Evolutionary conservation across 2,888 invertebrate species (phyloP).

Genomic region (Cyclophora albipunctata): DNA sequence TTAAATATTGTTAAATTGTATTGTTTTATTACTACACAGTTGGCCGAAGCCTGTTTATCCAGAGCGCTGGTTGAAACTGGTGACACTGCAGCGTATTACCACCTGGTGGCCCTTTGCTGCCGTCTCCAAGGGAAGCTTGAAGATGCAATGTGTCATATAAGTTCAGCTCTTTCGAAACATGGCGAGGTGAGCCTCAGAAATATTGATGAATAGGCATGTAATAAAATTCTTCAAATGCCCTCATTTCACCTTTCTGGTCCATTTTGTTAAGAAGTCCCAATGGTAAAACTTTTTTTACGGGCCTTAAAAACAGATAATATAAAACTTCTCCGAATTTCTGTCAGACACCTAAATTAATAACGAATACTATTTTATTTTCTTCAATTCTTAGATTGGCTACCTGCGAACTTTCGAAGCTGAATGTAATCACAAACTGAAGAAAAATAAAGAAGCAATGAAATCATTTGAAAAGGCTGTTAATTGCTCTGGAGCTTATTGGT

Average conservation of each 20-base stretch:
- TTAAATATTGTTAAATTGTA: too few species aligned
- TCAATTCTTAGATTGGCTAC: constrained; percentile 37
- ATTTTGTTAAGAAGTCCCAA: too few species aligned
- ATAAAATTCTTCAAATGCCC: neutral
- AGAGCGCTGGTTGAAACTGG: constrained; percentile 36
- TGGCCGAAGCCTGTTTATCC: constrained; percentile 57
- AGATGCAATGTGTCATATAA: constrained; percentile 47
- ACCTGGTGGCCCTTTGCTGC: constrained; percentile 49
- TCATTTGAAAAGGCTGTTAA: constrained; percentile 40
- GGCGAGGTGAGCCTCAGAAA: constrained; percentile 40
- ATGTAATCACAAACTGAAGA: constrained; percentile 40
- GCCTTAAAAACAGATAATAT: too few species aligned
- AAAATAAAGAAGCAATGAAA: constrained; percentile 27
- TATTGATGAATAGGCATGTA: neutral
- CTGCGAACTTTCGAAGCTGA: constrained; percentile 53
- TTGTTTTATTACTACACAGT: constrained; percentile 19
- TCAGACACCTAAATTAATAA: too few species aligned
- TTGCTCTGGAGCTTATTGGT: constrained; percentile 39
- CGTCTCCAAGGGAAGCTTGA: constrained; percentile 42
- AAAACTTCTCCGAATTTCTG: too few species aligned
- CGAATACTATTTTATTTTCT: too few species aligned
- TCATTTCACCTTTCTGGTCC: too few species aligned
- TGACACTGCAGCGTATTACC: constrained; percentile 45
- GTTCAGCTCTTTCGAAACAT: constrained; percentile 38
- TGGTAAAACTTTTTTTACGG: too few species aligned